Conservation (phyloP, 2,888 invertebrate genomes). For the Limnephilus marmoratus region DNA sequence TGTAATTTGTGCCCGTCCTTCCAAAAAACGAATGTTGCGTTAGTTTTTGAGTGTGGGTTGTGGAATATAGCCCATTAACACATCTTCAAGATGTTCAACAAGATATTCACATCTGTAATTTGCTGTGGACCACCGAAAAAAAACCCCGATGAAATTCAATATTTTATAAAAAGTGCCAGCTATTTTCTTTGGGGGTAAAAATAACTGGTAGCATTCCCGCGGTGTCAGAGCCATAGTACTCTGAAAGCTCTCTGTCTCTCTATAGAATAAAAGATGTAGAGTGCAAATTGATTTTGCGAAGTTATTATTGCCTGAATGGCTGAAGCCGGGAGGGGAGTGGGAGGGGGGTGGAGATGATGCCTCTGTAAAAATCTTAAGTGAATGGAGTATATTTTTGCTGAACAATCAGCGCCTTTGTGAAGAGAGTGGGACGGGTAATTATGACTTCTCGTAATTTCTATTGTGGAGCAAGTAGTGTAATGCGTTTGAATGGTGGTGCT, state of each 20-base stretch:
- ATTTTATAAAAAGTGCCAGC: conserved; percentile 63
- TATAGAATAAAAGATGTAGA: conserved; percentile 68
- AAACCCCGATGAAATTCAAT: conserved; percentile 55
- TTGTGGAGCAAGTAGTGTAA: not conserved
- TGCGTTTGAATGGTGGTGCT: not conserved
- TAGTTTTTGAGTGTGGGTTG: too few relatives aligned
- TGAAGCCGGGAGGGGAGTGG: not conserved
- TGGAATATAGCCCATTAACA: too few relatives aligned
- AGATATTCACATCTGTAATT: not conserved
- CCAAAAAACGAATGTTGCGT: too few relatives aligned
- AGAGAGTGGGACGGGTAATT: not conserved
- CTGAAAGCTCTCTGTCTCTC: conserved; percentile 28
- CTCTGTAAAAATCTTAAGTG: conserved; percentile 32
- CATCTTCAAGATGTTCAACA: too few relatives aligned
- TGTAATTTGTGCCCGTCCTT: too few relatives aligned
- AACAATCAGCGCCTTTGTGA: conserved; percentile 17
- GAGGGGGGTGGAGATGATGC: not conserved
- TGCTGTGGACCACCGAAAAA: not conserved
- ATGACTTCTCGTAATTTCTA: not conserved
- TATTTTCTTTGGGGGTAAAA: conserved; percentile 38
- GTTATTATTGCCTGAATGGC: conserved; percentile 60
- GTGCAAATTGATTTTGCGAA: conserved; percentile 66
- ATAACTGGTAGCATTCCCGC: conserved; percentile 63
- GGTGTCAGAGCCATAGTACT: not conserved
- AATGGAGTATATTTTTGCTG: not conserved